phyloP scores from a whole-genome alignment of 2,888 invertebrate genomes.

The Coleophora flavipennella region DNA sequence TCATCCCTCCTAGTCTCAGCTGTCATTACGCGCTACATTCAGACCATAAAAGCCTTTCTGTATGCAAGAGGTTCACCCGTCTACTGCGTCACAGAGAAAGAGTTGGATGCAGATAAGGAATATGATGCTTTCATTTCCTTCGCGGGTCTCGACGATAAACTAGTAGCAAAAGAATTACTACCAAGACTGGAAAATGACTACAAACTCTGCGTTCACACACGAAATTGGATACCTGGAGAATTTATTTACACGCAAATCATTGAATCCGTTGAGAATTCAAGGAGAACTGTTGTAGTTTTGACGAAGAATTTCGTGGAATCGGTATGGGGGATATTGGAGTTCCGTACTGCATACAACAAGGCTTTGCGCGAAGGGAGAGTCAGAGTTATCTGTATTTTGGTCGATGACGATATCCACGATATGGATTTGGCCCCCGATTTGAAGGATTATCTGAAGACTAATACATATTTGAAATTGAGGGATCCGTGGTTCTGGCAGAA shows the following conservation, averaged over 20 bases:
- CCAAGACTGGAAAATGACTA: not conserved
- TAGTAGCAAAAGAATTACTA: not conserved
- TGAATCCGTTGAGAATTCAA: not conserved
- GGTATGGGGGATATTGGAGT: not conserved
- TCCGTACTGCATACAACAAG: not conserved
- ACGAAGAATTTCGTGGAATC: conserved; percentile 1
- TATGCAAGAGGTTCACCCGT: not conserved
- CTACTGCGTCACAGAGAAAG: not conserved
- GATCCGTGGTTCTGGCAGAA: no score
- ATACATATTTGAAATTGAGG: no score
- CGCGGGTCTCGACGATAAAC: not conserved
- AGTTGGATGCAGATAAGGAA: not conserved
- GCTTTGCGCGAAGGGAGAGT: no score
- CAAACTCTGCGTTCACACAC: conserved; percentile 1
- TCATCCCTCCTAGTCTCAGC: not conserved
- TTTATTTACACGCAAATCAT: not conserved
- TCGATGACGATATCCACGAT: no score
- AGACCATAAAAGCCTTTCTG: not conserved
- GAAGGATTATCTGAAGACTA: no score
- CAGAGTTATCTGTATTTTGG: no score
- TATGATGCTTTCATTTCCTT: not conserved
- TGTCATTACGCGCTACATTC: not conserved
- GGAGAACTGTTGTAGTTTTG: conserved; percentile 1
- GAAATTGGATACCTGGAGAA: conserved; percentile 1
- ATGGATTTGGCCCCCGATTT: no score